Percentiles rank a stretch among this genome's conserved stretches.
phyloP scores from a whole-genome alignment of 2,888 invertebrate genomes.

The Cepaea hortensis region DNA sequence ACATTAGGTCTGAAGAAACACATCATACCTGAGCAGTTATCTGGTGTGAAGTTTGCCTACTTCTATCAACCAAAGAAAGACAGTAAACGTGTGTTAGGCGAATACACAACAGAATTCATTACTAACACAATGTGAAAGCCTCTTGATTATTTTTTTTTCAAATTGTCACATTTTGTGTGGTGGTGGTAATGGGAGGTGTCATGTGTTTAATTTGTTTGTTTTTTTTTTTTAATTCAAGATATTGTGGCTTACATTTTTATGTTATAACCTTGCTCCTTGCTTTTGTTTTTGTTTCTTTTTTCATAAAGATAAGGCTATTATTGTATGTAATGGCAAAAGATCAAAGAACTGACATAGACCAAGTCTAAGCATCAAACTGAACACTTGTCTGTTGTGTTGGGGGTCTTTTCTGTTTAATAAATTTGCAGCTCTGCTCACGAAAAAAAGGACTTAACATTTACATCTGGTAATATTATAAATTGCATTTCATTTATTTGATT shows the following conservation, averaged over 20 bases:
- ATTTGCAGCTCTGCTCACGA: constrained; percentile 31
- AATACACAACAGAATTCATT: background rate
- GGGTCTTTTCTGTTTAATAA: constrained; percentile 22
- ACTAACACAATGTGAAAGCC: constrained; percentile 12
- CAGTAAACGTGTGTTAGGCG: background rate
- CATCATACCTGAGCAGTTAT: background rate
- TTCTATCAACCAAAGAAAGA: constrained; percentile 7
- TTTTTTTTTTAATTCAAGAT: constrained; percentile 37
- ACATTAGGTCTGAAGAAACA: constrained; percentile 10
- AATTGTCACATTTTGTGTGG: constrained; percentile 20
- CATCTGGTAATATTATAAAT: background rate
- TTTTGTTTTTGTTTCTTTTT: background rate
- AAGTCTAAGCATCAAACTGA: background rate
- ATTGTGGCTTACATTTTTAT: constrained; percentile 32
- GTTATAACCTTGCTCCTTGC: background rate
- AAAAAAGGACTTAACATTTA: background rate
- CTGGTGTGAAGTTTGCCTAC: background rate
- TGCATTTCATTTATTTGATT: background rate
- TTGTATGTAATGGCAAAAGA: constrained; percentile 22
- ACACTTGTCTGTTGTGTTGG: constrained; percentile 14
- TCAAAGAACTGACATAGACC: constrained; percentile 21
- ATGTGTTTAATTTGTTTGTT: background rate
- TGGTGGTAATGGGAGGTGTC: constrained; percentile 28
- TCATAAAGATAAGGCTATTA: background rate
- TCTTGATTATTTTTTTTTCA: background rate